Percentiles rank a stretch among this genome's conserved stretches.
Evolutionary conservation across 2,888 invertebrate species (phyloP).

Genomic region (Caenorhabditis virilis): DNA sequence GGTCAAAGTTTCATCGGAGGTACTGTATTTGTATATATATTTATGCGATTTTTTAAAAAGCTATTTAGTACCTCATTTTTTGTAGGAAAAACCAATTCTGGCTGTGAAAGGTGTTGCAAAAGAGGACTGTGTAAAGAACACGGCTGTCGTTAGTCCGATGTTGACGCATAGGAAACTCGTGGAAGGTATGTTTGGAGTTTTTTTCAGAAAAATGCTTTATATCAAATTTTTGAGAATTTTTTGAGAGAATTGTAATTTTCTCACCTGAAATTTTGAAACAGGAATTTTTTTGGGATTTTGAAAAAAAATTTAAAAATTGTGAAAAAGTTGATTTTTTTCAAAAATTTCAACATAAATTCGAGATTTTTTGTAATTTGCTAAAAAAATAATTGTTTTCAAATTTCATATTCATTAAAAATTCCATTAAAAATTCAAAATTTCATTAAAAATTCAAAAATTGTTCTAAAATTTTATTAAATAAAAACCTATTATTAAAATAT

Average conservation of each 20-base stretch:
- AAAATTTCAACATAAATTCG: too few relatives aligned
- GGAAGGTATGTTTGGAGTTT: slow-evolving; percentile 15
- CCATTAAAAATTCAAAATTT: too few relatives aligned
- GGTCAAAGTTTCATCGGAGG: background rate
- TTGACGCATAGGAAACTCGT: slow-evolving; percentile 39
- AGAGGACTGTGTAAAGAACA: background rate
- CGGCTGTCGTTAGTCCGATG: slow-evolving; percentile 79
- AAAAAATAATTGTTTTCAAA: too few relatives aligned
- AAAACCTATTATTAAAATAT: too few relatives aligned
- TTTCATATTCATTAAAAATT: too few relatives aligned
- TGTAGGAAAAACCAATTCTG: slow-evolving; percentile 48
- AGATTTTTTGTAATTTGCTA: too few relatives aligned
- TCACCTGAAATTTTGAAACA: too few relatives aligned
- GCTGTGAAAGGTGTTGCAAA: slow-evolving; percentile 56
- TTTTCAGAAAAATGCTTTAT: background rate
- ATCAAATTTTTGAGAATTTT: background rate
- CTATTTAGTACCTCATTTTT: background rate
- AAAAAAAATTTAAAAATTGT: background rate
- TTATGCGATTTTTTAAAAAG: too few relatives aligned
- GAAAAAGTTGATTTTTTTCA: background rate
- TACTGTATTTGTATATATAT: slow-evolving; percentile 1
- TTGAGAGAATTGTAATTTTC: background rate
- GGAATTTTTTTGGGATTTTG: background rate
- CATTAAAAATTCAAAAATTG: too few relatives aligned
- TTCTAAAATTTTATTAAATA: too few relatives aligned